Evolutionary conservation across 2,888 invertebrate genomes (phyloP).

Genomic region (Agriotes lineatus): DNA sequence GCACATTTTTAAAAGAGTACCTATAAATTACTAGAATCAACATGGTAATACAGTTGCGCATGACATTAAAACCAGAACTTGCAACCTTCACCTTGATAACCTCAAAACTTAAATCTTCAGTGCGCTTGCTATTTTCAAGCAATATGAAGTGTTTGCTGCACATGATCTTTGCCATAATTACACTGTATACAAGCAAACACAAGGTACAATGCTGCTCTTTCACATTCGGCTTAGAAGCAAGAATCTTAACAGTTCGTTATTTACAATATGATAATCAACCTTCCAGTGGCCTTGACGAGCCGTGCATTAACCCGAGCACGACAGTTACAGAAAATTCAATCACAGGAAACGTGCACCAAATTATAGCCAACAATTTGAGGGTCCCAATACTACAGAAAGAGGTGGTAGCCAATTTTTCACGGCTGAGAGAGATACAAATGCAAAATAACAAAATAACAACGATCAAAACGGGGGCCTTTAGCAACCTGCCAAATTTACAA

Average conservation of each 20-base stretch:
- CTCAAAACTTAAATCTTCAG: neutral
- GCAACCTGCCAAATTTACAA: slow-evolving; percentile 4
- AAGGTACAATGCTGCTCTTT: neutral
- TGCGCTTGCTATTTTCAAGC: neutral
- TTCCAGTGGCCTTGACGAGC: neutral
- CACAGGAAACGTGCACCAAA: neutral
- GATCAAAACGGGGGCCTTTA: slow-evolving; percentile 24
- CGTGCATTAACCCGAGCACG: neutral
- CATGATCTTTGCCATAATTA: neutral
- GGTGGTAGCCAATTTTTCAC: slow-evolving; percentile 3
- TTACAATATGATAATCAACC: neutral
- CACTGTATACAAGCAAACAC: neutral
- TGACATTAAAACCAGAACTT: too few species aligned
- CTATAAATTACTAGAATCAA: too few species aligned
- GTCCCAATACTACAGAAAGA: slow-evolving; percentile 17
- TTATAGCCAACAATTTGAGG: neutral
- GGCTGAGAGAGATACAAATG: slow-evolving; percentile 5
- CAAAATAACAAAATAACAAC: slow-evolving; percentile 26
- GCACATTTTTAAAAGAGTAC: too few species aligned
- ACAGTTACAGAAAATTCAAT: neutral
- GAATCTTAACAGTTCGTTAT: neutral
- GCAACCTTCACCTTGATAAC: too few species aligned
- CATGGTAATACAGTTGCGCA: too few species aligned
- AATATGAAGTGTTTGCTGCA: neutral
- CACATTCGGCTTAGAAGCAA: neutral